Percentiles rank a stretch among this genome's conserved stretches.
Conservation (phyloP, 2,797 vertebrate species). For the Falco naumanni region DNA sequence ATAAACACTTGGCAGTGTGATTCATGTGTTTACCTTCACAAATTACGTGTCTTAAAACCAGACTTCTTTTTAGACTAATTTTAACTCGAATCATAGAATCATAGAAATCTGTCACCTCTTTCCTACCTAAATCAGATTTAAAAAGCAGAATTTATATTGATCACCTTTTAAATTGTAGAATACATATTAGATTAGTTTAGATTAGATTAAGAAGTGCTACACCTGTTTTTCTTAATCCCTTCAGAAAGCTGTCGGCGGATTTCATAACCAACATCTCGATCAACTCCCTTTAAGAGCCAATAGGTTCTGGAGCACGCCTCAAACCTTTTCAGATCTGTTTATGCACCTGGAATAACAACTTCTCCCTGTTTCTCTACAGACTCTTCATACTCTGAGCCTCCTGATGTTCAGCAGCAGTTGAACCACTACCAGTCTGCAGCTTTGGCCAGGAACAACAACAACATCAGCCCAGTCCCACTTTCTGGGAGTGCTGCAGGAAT, state of each 20-base stretch:
- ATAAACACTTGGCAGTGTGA: not conserved
- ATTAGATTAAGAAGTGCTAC: not conserved
- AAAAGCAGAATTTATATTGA: not conserved
- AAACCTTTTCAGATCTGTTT: not conserved
- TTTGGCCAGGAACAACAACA: constrained; percentile 81
- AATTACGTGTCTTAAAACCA: not conserved
- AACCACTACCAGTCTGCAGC: constrained; percentile 94
- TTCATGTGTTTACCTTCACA: not conserved
- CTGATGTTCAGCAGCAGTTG: constrained; percentile 94
- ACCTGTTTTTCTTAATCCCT: not conserved
- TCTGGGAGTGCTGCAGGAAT: constrained; percentile 59
- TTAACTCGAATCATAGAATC: not conserved
- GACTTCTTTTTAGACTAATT: constrained; percentile 24
- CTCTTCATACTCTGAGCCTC: constrained; percentile 89
- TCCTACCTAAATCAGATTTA: constrained; percentile 11
- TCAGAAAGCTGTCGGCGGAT: not conserved
- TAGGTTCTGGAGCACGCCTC: not conserved
- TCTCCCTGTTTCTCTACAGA: constrained; percentile 77
- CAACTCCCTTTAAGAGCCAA: not conserved
- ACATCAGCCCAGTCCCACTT: constrained; percentile 81
- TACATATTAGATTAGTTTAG: not conserved
- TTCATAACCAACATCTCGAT: not conserved
- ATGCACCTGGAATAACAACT: constrained; percentile 22
- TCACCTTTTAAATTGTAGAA: not conserved
- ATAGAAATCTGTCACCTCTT: not conserved